Conservation (phyloP, 2,113 vertebrate species). For the Scatophagus argus region DNA sequence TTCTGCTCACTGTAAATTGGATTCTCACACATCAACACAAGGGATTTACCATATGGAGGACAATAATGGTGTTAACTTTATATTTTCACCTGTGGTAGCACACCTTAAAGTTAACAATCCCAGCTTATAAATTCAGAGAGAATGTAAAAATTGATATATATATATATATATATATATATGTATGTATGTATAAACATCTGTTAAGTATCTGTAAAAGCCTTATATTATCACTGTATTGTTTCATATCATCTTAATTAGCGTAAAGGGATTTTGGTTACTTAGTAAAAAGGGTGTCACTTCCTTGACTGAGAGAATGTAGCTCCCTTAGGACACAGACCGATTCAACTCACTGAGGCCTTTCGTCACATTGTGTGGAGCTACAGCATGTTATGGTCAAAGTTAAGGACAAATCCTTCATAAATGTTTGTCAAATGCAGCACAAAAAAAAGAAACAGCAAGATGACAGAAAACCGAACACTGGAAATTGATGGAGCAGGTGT, state of each 20-base stretch:
- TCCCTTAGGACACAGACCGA: not conserved
- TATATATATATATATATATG: too few relatives aligned
- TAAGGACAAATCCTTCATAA: constrained; percentile 1
- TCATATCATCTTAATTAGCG: not conserved
- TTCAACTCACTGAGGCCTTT: not conserved
- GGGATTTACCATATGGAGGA: not conserved
- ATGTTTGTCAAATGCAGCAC: not conserved
- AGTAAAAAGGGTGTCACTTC: not conserved
- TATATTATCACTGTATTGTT: constrained; percentile 2
- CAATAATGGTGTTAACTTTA: constrained; percentile 7
- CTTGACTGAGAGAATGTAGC: not conserved
- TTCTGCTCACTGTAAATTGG: not conserved
- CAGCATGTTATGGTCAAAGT: constrained; percentile 7
- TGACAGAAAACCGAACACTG: not conserved
- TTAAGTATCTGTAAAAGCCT: not conserved
- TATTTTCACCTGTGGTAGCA: not conserved
- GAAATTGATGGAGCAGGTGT: not conserved
- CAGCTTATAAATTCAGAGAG: not conserved
- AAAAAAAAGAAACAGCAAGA: not conserved
- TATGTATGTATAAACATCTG: constrained; percentile 10
- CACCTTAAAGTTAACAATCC: not conserved
- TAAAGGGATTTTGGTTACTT: not conserved
- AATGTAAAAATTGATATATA: not conserved
- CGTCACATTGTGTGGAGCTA: not conserved
- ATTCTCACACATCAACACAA: constrained; percentile 6